Evolutionary conservation across 2,888 invertebrate species (phyloP).

Genomic region (Teleiodes luculella): DNA sequence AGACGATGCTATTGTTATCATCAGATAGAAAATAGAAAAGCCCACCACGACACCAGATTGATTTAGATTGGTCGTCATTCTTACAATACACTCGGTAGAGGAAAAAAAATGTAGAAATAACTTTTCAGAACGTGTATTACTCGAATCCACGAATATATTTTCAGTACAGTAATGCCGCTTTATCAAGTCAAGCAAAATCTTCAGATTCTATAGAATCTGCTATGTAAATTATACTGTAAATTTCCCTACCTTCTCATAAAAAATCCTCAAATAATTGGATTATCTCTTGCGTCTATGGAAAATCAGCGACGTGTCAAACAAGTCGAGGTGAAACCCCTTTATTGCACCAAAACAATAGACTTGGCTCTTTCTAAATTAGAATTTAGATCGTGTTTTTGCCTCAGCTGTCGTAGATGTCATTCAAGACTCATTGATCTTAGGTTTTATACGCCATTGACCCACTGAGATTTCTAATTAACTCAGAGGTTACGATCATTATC

Average conservation of each 20-base stretch:
- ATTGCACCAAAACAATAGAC: constrained; percentile 35
- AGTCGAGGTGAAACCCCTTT: constrained; percentile 34
- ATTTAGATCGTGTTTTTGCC: constrained; percentile 43
- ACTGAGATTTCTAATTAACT: constrained; percentile 58
- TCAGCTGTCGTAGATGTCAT: constrained; percentile 29
- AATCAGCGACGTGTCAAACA: constrained; percentile 33
- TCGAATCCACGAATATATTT: no score
- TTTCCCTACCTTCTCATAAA: constrained; percentile 17
- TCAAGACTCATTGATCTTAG: constrained; percentile 42
- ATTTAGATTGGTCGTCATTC: no score
- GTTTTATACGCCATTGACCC: constrained; percentile 63
- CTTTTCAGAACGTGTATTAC: no score
- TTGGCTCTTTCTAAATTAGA: constrained; percentile 26
- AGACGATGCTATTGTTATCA: no score
- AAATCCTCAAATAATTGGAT: constrained; percentile 20
- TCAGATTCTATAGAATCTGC: constrained; percentile 1
- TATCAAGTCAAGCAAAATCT: no score
- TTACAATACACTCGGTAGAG: no score
- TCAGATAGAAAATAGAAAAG: no score
- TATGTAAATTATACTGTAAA: constrained; percentile 17
- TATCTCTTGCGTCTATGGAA: background rate
- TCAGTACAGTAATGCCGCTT: no score
- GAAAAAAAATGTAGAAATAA: no score
- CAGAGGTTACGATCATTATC: constrained; percentile 43
- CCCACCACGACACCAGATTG: no score